phyloP scores from a whole-genome alignment of 2,797 vertebrate species.

The Neosalanx taihuensis region DNA sequence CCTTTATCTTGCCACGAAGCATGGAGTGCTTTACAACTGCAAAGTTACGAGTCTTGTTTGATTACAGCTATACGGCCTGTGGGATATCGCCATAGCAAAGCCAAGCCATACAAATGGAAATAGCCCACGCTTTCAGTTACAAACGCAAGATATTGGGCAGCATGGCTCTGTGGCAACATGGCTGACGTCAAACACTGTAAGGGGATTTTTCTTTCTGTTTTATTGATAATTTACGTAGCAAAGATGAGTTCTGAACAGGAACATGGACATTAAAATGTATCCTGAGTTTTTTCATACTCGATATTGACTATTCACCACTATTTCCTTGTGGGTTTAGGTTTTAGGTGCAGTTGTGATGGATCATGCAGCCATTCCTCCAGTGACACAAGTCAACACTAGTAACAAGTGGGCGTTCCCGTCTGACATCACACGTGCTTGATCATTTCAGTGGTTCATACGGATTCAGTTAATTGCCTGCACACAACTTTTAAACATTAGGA shows the following conservation, averaged over 20 bases:
- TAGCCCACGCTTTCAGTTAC: slow-evolving; percentile 18
- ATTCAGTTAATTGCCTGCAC: background rate
- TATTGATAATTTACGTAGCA: background rate
- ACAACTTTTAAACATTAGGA: background rate
- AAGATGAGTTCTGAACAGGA: background rate
- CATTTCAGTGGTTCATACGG: no score
- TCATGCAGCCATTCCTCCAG: background rate
- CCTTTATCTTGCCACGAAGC: slow-evolving; percentile 69
- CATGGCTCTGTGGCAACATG: slow-evolving; percentile 24
- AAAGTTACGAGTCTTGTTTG: slow-evolving; percentile 54
- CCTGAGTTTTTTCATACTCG: no score
- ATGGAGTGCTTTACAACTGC: slow-evolving; percentile 60
- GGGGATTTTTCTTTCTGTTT: slow-evolving; percentile 3
- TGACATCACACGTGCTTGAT: no score
- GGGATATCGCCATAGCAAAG: slow-evolving; percentile 46
- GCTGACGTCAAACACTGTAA: background rate
- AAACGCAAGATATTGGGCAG: slow-evolving; percentile 32
- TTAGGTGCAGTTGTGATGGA: background rate
- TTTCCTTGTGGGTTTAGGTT: no score
- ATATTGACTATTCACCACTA: no score
- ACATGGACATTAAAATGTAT: no score
- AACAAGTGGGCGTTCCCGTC: no score
- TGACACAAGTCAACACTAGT: no score
- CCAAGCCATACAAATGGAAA: slow-evolving; percentile 7
- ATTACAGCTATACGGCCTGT: slow-evolving; percentile 56